Conservation (phyloP, 1,140 invertebrate genomes). For the Panagrolaimus sp. region DNA sequence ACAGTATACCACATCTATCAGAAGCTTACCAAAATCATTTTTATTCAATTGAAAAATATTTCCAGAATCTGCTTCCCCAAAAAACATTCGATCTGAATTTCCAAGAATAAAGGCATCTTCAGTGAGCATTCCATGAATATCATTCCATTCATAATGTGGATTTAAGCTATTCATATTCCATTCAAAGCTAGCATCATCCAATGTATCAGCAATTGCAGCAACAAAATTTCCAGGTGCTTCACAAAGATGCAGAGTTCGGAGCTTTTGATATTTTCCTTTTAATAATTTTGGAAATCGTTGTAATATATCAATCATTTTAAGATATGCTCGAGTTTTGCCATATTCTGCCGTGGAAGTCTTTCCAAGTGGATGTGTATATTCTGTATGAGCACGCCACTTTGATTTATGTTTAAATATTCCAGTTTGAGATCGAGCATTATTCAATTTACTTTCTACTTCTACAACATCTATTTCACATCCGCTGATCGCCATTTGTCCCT, state of each 20-base stretch:
- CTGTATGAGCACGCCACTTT: not conserved
- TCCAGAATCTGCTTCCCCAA: constrained; percentile 32
- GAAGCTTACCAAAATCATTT: not conserved
- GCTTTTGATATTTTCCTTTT: too few relatives aligned
- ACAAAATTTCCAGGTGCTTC: constrained; percentile 48
- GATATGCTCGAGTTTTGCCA: not conserved
- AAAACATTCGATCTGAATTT: constrained; percentile 16
- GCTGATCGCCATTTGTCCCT: too few relatives aligned
- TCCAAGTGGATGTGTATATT: constrained; percentile 3
- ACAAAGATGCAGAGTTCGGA: constrained; percentile 42
- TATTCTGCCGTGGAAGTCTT: too few relatives aligned
- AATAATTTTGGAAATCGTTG: too few relatives aligned
- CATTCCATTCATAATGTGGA: constrained; percentile 28
- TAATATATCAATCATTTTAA: not conserved
- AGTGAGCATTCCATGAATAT: constrained; percentile 24
- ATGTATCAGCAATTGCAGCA: constrained; percentile 23
- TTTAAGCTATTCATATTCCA: constrained; percentile 36
- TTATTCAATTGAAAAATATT: constrained; percentile 17
- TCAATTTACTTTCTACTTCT: not conserved
- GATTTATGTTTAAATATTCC: not conserved
- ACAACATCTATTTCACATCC: too few relatives aligned
- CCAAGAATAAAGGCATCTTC: constrained; percentile 25
- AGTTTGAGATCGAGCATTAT: not conserved
- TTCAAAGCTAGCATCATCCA: constrained; percentile 17
- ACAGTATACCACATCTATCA: too few relatives aligned